Evolutionary conservation across 2,888 invertebrate species (phyloP).

Genomic region (Laothoe populi): DNA sequence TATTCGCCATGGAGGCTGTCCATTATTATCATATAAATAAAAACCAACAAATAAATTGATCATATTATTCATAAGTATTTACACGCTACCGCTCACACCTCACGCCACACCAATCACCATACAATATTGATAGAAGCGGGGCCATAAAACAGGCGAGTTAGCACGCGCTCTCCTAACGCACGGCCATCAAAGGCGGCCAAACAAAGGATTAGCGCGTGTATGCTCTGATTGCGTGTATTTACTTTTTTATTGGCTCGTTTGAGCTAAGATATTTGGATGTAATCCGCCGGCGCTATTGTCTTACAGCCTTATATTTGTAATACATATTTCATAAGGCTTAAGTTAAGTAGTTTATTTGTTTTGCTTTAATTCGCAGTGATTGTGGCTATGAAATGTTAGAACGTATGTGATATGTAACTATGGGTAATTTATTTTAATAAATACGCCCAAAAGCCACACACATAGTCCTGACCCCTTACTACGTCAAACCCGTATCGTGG

Average conservation of each 20-base stretch:
- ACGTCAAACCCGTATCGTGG: too few relatives aligned
- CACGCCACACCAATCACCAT: slow-evolving; percentile 45
- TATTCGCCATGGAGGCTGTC: too few relatives aligned
- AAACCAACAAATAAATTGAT: too few relatives aligned
- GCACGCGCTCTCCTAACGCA: slow-evolving; percentile 44
- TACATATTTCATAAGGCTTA: slow-evolving; percentile 4
- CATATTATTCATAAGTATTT: background rate
- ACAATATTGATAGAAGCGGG: slow-evolving; percentile 70
- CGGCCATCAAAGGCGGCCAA: slow-evolving; percentile 32
- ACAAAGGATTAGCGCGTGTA: slow-evolving; percentile 54
- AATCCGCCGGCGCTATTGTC: slow-evolving; percentile 21
- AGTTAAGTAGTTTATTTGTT: slow-evolving; percentile 11
- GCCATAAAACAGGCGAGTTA: slow-evolving; percentile 60
- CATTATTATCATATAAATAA: too few relatives aligned
- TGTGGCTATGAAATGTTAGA: background rate
- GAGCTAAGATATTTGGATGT: slow-evolving; percentile 37
- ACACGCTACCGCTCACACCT: slow-evolving; percentile 34
- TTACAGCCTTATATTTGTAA: background rate
- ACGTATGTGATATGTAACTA: background rate
- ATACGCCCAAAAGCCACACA: too few relatives aligned
- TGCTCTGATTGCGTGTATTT: slow-evolving; percentile 59
- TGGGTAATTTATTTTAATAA: background rate
- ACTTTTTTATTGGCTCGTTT: slow-evolving; percentile 66
- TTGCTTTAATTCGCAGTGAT: slow-evolving; percentile 7
- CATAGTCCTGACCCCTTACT: too few relatives aligned